These are phyloP conservation scores for Hydractinia symbiolongicarpus DNA, from an alignment of 30 jellyfish, hydroid and myxozoan genomes.

Conservation along the genomic window DNA sequence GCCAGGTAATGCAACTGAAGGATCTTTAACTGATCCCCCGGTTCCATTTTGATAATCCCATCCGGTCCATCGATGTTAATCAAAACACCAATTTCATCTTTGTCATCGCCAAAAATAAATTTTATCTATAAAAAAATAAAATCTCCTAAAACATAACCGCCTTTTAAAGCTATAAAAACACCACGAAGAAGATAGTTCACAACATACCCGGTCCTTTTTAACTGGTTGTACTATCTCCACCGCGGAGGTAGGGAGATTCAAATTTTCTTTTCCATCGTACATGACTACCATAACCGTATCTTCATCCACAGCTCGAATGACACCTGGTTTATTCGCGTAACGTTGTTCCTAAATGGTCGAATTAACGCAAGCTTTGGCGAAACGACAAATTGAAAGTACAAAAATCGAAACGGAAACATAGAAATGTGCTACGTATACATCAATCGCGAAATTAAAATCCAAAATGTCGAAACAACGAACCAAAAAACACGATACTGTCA, in stretches of 20 bases:
- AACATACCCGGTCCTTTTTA: slow-evolving; percentile 53
- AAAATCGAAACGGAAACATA: too few species aligned
- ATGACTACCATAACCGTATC: slow-evolving; percentile 55
- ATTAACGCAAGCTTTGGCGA: too few species aligned
- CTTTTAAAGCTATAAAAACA: background rate
- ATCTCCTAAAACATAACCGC: background rate
- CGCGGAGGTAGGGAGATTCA: slow-evolving; percentile 36
- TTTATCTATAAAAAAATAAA: slow-evolving; percentile 45
- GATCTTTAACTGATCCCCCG: slow-evolving; percentile 46
- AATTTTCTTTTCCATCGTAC: slow-evolving; percentile 56
- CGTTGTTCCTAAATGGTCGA: slow-evolving; percentile 52
- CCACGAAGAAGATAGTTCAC: too few species aligned
- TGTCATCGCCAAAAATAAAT: slow-evolving; percentile 62
- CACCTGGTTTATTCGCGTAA: slow-evolving; percentile 73
- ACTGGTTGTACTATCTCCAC: slow-evolving; percentile 60
- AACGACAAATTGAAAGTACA: too few species aligned
- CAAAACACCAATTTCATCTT: slow-evolving; percentile 63
- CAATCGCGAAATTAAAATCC: too few species aligned
- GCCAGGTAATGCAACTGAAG: slow-evolving; percentile 68
- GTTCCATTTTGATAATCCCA: slow-evolving; percentile 72
- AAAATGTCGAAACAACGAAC: too few species aligned
- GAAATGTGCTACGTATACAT: too few species aligned
- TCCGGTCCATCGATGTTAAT: slow-evolving; percentile 88
- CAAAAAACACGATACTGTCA: too few species aligned
- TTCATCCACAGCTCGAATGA: slow-evolving; percentile 63